Percentiles rank a stretch among this genome's conserved stretches.
Evolutionary conservation across 2,113 vertebrate species (phyloP).

Genomic region (Campylomormyrus tamandua): DNA sequence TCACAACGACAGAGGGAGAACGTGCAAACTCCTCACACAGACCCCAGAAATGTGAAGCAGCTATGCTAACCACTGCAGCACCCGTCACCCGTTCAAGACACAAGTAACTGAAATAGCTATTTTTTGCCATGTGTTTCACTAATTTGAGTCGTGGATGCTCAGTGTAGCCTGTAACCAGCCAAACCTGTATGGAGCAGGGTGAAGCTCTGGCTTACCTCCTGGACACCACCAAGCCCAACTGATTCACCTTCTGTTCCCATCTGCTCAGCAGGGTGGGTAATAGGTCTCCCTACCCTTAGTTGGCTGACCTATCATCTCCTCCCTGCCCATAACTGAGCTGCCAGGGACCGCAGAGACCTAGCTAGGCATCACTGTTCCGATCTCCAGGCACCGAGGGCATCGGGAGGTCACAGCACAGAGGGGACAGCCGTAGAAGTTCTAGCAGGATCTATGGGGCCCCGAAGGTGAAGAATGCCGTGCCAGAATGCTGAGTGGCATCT

Average conservation of each 20-base stretch:
- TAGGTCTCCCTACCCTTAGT: background rate
- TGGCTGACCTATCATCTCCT: background rate
- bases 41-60: background rate
- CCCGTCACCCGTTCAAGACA: no score
- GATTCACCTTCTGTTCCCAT: background rate
- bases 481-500: background rate
- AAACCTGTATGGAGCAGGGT: background rate
- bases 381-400: background rate
- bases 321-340: background rate
- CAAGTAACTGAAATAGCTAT: background rate
- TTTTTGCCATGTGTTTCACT: background rate
- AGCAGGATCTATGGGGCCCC: background rate
- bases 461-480: background rate
- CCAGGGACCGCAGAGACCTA: background rate
- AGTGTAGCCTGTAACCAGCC: background rate
- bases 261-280: background rate
- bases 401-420: background rate
- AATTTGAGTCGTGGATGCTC: background rate
- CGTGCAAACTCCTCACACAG: no score
- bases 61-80: no score
- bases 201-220: background rate
- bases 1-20: no score
- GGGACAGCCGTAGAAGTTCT: background rate
- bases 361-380: background rate
- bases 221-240: background rate